Evolutionary conservation across 2,797 vertebrate species (phyloP).

Genomic region (Allobates femoralis): DNA sequence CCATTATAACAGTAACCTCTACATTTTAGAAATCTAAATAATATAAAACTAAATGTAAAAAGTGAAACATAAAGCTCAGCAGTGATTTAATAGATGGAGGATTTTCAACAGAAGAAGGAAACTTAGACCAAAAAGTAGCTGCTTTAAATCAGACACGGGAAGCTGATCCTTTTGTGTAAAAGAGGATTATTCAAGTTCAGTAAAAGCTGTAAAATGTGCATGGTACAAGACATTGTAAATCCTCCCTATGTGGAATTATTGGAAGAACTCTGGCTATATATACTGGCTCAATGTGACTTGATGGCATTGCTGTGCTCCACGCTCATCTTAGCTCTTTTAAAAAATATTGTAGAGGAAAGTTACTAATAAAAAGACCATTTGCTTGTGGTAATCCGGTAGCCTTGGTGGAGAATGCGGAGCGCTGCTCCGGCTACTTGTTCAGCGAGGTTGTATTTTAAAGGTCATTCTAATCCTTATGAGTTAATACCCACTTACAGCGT

Average conservation of each 20-base stretch:
- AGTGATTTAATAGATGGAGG: neutral
- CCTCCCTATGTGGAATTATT: slow-evolving; percentile 23
- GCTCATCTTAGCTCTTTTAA: slow-evolving; percentile 23
- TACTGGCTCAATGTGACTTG: slow-evolving; percentile 13
- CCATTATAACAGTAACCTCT: no score
- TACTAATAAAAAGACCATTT: slow-evolving; percentile 42
- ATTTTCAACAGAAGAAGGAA: slow-evolving; percentile 25
- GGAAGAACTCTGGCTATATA: slow-evolving; percentile 18
- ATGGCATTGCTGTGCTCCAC: slow-evolving; percentile 24
- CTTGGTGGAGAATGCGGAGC: slow-evolving; percentile 4
- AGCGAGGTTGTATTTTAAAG: slow-evolving; percentile 40
- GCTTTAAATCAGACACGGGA: slow-evolving; percentile 30
- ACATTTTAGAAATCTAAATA: neutral
- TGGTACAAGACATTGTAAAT: slow-evolving; percentile 47
- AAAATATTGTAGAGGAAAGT: slow-evolving; percentile 32
- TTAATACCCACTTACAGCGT: slow-evolving; percentile 56
- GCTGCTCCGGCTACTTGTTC: slow-evolving; percentile 24
- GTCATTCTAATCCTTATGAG: slow-evolving; percentile 54
- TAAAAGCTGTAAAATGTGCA: slow-evolving; percentile 13
- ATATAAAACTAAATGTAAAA: neutral
- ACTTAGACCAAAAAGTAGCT: slow-evolving; percentile 15
- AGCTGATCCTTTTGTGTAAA: slow-evolving; percentile 21
- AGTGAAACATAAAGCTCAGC: neutral
- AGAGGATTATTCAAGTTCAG: slow-evolving; percentile 21
- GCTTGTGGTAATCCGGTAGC: slow-evolving; percentile 31